These are phyloP conservation scores for Neelides sp. DNA, from an alignment of 1,140 invertebrate species.

Conservation along the genomic window DNA sequence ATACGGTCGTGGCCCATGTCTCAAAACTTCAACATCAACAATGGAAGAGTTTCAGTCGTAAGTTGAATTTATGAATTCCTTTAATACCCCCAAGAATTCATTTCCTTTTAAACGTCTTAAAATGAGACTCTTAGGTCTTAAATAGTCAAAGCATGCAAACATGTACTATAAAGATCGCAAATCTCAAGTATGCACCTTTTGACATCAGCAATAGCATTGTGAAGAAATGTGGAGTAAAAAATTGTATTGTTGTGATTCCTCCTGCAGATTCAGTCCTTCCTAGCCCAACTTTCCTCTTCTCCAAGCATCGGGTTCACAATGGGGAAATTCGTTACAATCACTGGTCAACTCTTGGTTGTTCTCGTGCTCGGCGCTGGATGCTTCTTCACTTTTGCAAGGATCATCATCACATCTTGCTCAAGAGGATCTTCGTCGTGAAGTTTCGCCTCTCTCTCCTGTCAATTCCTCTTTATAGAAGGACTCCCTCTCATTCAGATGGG, in stretches of 20 bases:
- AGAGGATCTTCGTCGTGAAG: too few species aligned
- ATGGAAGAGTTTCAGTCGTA: conserved; percentile 26
- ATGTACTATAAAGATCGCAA: too few species aligned
- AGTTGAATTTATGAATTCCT: conserved; percentile 5
- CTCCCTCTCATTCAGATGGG: too few species aligned
- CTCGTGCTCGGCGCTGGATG: conserved; percentile 15
- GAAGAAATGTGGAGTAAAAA: too few species aligned
- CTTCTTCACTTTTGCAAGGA: conserved; percentile 25
- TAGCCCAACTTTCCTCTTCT: conserved; percentile 20
- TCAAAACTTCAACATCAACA: conserved; percentile 21
- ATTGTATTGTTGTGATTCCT: not conserved
- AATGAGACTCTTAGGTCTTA: not conserved
- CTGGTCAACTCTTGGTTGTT: conserved; percentile 13
- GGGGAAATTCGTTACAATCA: conserved; percentile 26
- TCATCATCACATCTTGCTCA: conserved; percentile 27
- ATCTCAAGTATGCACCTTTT: too few species aligned
- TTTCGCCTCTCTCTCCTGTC: too few species aligned
- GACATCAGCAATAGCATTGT: too few species aligned
- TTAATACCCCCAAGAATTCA: not conserved
- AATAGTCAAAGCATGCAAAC: too few species aligned
- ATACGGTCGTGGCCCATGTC: conserved; percentile 30
- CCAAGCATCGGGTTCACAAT: conserved; percentile 23
- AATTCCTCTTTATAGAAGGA: too few species aligned
- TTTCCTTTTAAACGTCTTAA: not conserved
- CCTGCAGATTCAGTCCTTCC: conserved; percentile 26